Evolutionary conservation across 2,888 invertebrate species (phyloP), one percentile per base, ranked within the genome.

Genomic region (Aphodius granarius): DNA sequence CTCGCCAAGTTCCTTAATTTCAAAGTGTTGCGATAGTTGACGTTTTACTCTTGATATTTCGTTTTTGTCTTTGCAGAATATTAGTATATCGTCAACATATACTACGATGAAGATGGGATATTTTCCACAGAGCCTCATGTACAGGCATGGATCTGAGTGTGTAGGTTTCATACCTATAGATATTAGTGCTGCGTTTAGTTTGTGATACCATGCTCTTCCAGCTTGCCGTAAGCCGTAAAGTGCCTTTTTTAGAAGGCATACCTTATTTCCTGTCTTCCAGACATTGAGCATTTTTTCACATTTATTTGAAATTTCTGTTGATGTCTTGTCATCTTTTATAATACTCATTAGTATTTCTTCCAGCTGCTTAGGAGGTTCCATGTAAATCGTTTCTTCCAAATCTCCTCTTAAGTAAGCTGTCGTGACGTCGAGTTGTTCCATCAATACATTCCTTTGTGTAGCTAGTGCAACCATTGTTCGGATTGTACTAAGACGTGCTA

Each of bases 71-170:
- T 71, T 75, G 5, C 79, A 81, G 5, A 74, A 75, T 13, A 81
- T 71, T 5, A 83, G 21, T 18, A 82, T 80, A 23, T 83, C 82
- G 65, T 83, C 81, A 0, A 83, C 82, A 73, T 82, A 82, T 0
- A 23, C 23, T 23, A 23, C 9, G 23, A 23, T 9, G 9, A 23
- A 23, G 81, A 75, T 9, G 76, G 75, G 16, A 82, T 78, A 13
- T 81, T 79, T 75, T 16, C 75, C 79, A 64, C 22, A 63, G 9
- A 43, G 73, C 0, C 75, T 63, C 9, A 65, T 71, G 73, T 79
- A 83, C 17, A 81, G n/a, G 72, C 81, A 81, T 20, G 79, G 75
- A 73, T 82, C 80, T 4, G 77, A 72, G 13, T 43, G 74, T 15
- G 75, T 75, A 19, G 78, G 76, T 63, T 73, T 71, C 17, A 78